Evolutionary conservation across 1,140 invertebrate species (phyloP).

Genomic region (Lucilia sericata): DNA sequence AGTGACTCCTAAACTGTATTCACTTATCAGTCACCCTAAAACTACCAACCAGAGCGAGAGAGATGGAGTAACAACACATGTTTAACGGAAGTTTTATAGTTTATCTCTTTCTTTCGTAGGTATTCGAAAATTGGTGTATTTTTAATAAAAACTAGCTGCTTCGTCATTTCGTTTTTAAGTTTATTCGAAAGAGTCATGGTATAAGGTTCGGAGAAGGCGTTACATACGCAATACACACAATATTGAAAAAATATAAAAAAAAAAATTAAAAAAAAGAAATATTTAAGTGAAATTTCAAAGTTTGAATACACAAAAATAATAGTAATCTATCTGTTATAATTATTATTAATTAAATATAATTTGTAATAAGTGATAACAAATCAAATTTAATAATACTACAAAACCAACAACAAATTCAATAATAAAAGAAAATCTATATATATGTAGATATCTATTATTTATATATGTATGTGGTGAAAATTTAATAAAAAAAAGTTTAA

Average conservation of each 20-base stretch:
- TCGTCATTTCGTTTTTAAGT: constrained; percentile 45
- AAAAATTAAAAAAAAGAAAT: constrained; percentile 27
- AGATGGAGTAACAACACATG: not conserved
- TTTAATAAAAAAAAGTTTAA: not conserved
- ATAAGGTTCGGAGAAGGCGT: constrained; percentile 46
- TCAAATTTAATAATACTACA: constrained; percentile 38
- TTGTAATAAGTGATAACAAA: constrained; percentile 44
- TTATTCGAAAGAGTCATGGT: constrained; percentile 47
- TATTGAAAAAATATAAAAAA: constrained; percentile 39
- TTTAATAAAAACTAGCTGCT: constrained; percentile 39
- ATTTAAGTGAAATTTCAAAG: not conserved
- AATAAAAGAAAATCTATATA: constrained; percentile 21
- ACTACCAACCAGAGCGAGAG: not conserved
- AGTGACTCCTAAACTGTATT: not conserved
- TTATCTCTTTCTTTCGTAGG: not conserved
- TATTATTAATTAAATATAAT: constrained; percentile 46
- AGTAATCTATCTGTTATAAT: constrained; percentile 46
- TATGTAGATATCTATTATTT: constrained; percentile 17
- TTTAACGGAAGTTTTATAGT: not conserved
- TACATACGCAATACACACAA: constrained; percentile 45
- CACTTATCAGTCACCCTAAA: not conserved
- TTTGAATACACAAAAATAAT: constrained; percentile 36
- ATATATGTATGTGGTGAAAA: constrained; percentile 32
- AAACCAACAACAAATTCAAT: not conserved
- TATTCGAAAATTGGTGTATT: not conserved